Percentiles rank a stretch among this genome's conserved stretches.
Conservation (phyloP, 2,113 vertebrate genomes). For the Lonchura striata region DNA sequence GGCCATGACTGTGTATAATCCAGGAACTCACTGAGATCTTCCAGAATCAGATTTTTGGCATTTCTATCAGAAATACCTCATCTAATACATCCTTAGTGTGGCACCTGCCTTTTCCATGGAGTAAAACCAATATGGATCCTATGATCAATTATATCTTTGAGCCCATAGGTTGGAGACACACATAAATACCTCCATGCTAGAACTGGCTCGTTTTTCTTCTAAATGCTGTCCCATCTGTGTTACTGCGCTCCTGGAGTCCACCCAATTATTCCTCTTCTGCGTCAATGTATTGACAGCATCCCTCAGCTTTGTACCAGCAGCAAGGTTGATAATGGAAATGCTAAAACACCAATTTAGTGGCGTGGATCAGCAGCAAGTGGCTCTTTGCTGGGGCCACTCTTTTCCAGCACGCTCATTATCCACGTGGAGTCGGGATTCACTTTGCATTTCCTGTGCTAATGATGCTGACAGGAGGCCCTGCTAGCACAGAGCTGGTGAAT, state of each 20-base stretch:
- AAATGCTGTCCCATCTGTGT: background rate
- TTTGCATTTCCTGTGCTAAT: conserved; percentile 25
- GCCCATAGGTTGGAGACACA: background rate
- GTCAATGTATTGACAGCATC: background rate
- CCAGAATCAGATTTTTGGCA: background rate
- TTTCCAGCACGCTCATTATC: conserved; percentile 16
- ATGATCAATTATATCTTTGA: background rate
- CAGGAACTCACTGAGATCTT: background rate
- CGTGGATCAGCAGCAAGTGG: background rate
- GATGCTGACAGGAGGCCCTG: background rate
- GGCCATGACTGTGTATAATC: background rate
- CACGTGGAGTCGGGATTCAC: background rate
- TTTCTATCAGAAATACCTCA: background rate
- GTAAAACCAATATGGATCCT: background rate
- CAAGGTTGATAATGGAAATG: background rate
- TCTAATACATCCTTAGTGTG: background rate
- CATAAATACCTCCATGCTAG: background rate
- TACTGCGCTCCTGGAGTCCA: background rate
- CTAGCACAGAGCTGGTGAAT: background rate
- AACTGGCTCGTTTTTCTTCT: background rate
- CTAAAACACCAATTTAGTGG: background rate
- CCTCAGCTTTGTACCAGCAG: background rate
- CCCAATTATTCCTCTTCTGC: background rate
- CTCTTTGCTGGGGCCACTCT: background rate
- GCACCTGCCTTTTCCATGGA: background rate